Evolutionary conservation across 2,113 vertebrate species (phyloP).

Genomic region (Micromys minutus): DNA sequence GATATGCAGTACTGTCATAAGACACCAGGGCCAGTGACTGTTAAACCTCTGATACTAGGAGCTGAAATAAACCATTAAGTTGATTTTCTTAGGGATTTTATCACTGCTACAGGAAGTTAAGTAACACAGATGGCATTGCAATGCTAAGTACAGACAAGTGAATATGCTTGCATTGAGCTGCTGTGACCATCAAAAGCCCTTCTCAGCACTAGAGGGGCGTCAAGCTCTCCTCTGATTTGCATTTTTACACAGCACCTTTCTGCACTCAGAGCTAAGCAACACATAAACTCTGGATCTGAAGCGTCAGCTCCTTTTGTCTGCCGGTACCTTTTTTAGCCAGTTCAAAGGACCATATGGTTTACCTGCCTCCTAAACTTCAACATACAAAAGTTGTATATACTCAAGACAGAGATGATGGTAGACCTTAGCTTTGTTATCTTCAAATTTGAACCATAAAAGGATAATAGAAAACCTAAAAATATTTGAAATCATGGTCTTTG

Average conservation of each 20-base stretch:
- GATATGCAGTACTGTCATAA: background rate
- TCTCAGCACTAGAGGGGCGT: background rate
- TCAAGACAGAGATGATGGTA: background rate
- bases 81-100: background rate
- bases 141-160: background rate
- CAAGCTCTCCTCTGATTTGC: background rate
- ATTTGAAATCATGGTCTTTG: background rate
- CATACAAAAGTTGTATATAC: background rate
- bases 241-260: background rate
- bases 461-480: background rate
- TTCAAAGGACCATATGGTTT: background rate
- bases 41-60: background rate
- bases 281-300: background rate
- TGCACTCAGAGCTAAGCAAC: background rate
- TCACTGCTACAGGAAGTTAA: background rate
- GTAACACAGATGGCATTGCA: background rate
- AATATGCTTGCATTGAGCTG: background rate
- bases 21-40: background rate
- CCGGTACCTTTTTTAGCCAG: background rate
- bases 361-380: slow-evolving; percentile 9
- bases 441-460: background rate
- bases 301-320: background rate
- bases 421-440: background rate
- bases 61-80: background rate
- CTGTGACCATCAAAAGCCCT: background rate